Evolutionary conservation across 2,888 invertebrate species (phyloP).

Genomic region (Frankliniella fusca): DNA sequence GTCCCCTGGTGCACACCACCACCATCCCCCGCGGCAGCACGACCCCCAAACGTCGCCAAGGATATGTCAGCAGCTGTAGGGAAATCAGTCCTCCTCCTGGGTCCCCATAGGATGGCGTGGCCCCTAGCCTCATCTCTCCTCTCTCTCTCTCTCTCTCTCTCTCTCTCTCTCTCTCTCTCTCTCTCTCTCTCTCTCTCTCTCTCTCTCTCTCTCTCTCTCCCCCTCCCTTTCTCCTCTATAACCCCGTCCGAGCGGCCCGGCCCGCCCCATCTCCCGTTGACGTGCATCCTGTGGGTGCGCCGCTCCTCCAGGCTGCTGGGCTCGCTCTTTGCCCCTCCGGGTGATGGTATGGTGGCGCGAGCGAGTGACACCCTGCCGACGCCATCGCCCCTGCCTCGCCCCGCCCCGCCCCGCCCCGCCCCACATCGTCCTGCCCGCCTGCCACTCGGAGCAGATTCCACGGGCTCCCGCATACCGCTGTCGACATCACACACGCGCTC

Average conservation of each 20-base stretch:
- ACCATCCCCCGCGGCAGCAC: not conserved
- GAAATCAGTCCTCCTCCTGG: not conserved
- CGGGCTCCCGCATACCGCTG: not conserved
- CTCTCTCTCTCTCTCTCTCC: not conserved
- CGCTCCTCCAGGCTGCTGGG: not conserved
- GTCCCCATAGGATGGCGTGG: not conserved
- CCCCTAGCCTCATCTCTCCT: not conserved
- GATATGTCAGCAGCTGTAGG: not conserved
- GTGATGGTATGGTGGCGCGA: no score
- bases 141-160: constrained; percentile 3
- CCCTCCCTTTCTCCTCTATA: not conserved
- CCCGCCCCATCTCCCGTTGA: not conserved
- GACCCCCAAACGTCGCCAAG: no score
- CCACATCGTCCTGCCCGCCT: not conserved
- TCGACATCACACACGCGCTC: not conserved
- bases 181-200: not conserved
- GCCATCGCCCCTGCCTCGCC: no score
- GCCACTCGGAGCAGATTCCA: not conserved
- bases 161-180: not conserved
- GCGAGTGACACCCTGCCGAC: no score
- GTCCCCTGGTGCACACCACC: not conserved
- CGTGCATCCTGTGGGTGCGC: no score
- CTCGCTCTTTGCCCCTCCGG: not conserved
- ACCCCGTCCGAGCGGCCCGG: not conserved
- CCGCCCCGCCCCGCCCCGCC: no score